phyloP scores from a whole-genome alignment of 2,888 invertebrate genomes.

The Polia nebulosa region DNA sequence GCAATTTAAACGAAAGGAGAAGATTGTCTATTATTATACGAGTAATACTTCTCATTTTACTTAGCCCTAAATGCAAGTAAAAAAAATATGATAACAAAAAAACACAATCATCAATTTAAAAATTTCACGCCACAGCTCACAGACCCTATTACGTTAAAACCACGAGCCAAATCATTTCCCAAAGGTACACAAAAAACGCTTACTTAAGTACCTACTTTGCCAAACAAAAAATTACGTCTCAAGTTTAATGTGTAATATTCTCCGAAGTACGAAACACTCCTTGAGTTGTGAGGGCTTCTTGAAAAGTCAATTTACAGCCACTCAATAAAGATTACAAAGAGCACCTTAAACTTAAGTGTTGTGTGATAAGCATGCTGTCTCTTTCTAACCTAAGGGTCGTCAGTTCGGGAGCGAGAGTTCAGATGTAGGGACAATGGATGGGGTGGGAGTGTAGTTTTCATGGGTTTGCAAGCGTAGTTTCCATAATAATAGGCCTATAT shows the following conservation, averaged over 20 bases:
- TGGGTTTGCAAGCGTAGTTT: conserved; percentile 14
- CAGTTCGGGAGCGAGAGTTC: conserved; percentile 63
- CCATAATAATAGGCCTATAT: neutral
- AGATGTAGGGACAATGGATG: conserved; percentile 63
- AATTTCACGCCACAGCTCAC: conserved; percentile 31
- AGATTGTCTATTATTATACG: too few relatives aligned
- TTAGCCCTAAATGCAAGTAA: neutral
- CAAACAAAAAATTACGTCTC: conserved; percentile 59
- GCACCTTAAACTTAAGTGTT: conserved; percentile 77
- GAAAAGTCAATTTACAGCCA: conserved; percentile 78
- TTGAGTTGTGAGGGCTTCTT: conserved; percentile 61
- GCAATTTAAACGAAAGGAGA: too few relatives aligned
- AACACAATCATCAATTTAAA: conserved; percentile 26
- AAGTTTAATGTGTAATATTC: conserved; percentile 56
- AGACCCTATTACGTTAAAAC: conserved; percentile 34
- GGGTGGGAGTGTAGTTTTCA: conserved; percentile 3
- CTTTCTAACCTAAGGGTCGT: conserved; percentile 69
- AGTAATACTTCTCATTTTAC: neutral
- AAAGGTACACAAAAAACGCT: conserved; percentile 48
- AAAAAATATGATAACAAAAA: neutral
- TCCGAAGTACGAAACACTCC: conserved; percentile 55
- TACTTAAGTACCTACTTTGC: conserved; percentile 50
- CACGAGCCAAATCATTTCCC: conserved; percentile 58
- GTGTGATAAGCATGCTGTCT: conserved; percentile 74
- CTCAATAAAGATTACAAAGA: conserved; percentile 79